Base-by-base conservation (phyloP, 2,113 vertebrate genomes). In the Corythoichthys haematopterus region DNA sequence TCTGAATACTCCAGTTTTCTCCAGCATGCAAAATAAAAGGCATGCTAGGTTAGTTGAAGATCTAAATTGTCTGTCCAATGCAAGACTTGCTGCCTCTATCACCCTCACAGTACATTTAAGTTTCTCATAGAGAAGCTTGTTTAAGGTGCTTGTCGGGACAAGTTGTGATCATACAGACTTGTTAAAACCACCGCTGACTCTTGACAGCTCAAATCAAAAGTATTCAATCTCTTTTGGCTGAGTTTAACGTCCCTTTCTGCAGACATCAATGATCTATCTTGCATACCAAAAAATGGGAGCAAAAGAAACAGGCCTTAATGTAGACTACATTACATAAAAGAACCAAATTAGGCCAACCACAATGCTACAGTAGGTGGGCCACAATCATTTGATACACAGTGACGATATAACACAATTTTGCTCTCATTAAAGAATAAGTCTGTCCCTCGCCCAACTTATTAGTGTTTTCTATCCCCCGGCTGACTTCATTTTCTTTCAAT, bases 301-400 rank as follows among this genome's bases (percentile, higher is more conserved):
- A 55, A 72, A 71, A 71, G 48, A 71, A 75, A 68, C 65, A 71
- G 45, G 43, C 57, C 53, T 67, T 71, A 81, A 86, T 81, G 74
- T 69, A 45, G 68, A 76, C 84, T 80, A 85, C 80, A 78, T 82
- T 79, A 65, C 75, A 52, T 55, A 64, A 81, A 82, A 48, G 68
- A 78, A 69, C 67, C 68, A 56, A 78, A 85, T 78, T 77, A 83
- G 83, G 81, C 87, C 87, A 89, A 85, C 81, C 78, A 60, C 80
- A 65, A 72, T 72, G 75, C 86, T 89, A 40, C 76, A 69, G 84
- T 87, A 87, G 88, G 89, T 88, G 90, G 88, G 78, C 88, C 20
- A 6, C 76, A 77, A 83, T 72, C 70, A 79, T 83, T 81, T 79
- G 76, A 81, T 86, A 78, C 74, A 77, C 20, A 20, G 69, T 85